These are phyloP conservation scores for Gambusia yucatana DNA, from an alignment of 2,797 vertebrate genomes.

Conservation along the genomic window DNA sequence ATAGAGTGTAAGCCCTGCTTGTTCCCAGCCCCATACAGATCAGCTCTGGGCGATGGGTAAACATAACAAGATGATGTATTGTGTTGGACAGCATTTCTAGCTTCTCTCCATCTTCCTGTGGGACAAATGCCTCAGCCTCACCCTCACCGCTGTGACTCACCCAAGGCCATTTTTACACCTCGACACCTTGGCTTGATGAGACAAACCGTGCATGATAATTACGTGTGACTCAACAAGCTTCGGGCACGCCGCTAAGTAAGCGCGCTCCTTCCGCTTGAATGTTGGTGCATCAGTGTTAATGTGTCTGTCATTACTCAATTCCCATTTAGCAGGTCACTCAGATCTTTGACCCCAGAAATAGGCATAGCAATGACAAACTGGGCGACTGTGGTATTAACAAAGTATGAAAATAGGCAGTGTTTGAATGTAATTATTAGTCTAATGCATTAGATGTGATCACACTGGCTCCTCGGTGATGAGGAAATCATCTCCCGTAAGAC, in stretches of 20 bases:
- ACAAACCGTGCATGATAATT: conserved; percentile 75
- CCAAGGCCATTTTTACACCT: conserved; percentile 75
- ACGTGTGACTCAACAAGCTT: conserved; percentile 67
- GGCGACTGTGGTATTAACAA: conserved; percentile 70
- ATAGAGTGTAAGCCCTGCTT: conserved; percentile 37
- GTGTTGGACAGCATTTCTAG: conserved; percentile 53
- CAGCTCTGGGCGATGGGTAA: conserved; percentile 55
- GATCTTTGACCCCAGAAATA: conserved; percentile 77
- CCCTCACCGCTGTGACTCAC: conserved; percentile 63
- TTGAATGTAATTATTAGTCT: conserved; percentile 82
- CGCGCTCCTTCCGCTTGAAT: conserved; percentile 18
- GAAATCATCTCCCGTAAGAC: conserved; percentile 73
- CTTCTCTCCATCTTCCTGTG: conserved; percentile 52
- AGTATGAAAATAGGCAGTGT: conserved; percentile 73
- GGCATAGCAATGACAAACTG: conserved; percentile 75
- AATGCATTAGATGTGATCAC: conserved; percentile 84
- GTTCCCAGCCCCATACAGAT: conserved; percentile 20
- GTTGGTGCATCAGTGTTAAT: conserved; percentile 38
- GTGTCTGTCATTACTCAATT: conserved; percentile 59
- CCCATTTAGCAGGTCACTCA: conserved; percentile 65
- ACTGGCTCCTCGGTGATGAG: conserved; percentile 72
- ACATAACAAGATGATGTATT: conserved; percentile 69
- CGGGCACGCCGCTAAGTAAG: conserved; percentile 56
- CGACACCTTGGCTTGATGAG: conserved; percentile 68
- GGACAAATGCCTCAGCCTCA: conserved; percentile 53